Evolutionary conservation across 2,797 vertebrate genomes (phyloP).

Genomic region (Ciconia nigra): DNA sequence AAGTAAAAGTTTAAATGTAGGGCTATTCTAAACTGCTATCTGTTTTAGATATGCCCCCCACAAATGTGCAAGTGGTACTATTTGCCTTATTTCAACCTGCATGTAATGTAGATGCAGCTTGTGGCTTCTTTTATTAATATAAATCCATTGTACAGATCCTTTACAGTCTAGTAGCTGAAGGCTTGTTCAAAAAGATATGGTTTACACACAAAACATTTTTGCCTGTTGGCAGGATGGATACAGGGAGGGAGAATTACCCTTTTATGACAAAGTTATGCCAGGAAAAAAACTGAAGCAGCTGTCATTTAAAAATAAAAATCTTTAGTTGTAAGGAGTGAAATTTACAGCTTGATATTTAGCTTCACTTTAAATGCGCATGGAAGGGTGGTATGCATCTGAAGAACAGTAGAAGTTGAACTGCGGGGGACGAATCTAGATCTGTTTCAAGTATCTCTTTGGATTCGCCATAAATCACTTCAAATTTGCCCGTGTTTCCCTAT

Average conservation of each 20-base stretch:
- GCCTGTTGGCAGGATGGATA: not conserved
- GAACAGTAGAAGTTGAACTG: not conserved
- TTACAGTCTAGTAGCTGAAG: not conserved
- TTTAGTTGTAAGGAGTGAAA: not conserved
- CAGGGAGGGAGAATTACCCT: not conserved
- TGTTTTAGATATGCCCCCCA: not conserved
- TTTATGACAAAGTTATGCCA: not conserved
- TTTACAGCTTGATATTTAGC: not conserved
- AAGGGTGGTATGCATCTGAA: not conserved
- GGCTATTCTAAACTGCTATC: not conserved
- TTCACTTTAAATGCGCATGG: not conserved
- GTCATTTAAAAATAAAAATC: conserved; percentile 21
- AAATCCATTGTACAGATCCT: not conserved
- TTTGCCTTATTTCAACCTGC: not conserved
- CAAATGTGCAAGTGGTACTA: not conserved
- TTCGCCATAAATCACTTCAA: not conserved
- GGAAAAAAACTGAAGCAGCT: not conserved
- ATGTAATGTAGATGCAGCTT: not conserved
- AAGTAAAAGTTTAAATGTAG: not conserved
- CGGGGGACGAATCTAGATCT: not conserved
- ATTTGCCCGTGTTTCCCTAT: not conserved
- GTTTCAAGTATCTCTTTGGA: not conserved
- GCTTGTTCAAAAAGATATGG: not conserved
- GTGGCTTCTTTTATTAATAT: not conserved
- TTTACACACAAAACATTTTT: not conserved